Percentiles rank a stretch among this genome's conserved stretches.
phyloP scores from a whole-genome alignment of 2,888 invertebrate genomes.

The Hybos culiciformis region DNA sequence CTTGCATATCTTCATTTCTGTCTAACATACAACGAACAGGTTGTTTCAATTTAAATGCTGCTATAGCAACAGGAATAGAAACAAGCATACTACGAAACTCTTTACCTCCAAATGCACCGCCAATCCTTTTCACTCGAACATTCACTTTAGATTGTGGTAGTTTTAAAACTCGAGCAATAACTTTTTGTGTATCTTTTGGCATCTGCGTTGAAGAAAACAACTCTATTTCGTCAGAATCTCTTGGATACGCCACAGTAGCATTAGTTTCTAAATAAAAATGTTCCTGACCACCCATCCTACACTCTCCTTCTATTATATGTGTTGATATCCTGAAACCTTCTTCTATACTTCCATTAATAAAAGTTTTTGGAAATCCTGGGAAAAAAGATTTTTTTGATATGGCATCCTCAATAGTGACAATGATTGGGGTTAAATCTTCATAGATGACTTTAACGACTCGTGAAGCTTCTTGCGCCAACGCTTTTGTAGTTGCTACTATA shows the following conservation, averaged over 20 bases:
- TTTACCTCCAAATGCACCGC: slow-evolving; percentile 94
- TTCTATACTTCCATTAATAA: slow-evolving; percentile 54
- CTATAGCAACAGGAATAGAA: slow-evolving; percentile 62
- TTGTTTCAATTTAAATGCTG: slow-evolving; percentile 60
- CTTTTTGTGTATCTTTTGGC: slow-evolving; percentile 59
- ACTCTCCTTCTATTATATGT: slow-evolving; percentile 63
- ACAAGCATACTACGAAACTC: slow-evolving; percentile 59
- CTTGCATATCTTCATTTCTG: slow-evolving; percentile 87
- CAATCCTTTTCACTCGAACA: slow-evolving; percentile 71
- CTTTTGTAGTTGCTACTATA: slow-evolving; percentile 63
- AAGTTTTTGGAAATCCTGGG: slow-evolving; percentile 42
- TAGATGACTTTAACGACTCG: slow-evolving; percentile 67
- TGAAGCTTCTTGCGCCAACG: slow-evolving; percentile 69
- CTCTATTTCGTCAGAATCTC: slow-evolving; percentile 77
- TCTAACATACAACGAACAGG: slow-evolving; percentile 83
- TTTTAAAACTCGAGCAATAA: slow-evolving; percentile 53
- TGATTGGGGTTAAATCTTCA: slow-evolving; percentile 63
- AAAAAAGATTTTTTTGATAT: slow-evolving; percentile 61
- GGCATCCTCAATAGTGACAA: slow-evolving; percentile 81
- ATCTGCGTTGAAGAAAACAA: slow-evolving; percentile 74
- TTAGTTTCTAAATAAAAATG: slow-evolving; percentile 94
- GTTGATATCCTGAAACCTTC: slow-evolving; percentile 52
- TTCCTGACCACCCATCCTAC: slow-evolving; percentile 80
- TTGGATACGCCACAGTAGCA: slow-evolving; percentile 54
- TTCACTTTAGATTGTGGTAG: slow-evolving; percentile 61